Base-by-base conservation (phyloP, 2,888 invertebrate species). In the Idaea aversata region DNA sequence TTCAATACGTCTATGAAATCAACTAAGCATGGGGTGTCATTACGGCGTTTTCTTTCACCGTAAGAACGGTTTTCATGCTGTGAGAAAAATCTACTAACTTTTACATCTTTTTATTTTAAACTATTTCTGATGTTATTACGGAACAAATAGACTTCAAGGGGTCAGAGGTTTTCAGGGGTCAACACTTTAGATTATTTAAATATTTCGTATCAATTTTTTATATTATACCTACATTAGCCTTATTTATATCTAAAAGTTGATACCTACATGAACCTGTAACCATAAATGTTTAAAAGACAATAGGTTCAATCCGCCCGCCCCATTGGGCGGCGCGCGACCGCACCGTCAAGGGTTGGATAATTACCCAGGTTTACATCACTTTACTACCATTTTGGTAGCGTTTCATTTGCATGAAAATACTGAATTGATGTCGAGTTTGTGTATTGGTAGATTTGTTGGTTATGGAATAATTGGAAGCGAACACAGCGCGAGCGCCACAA, bases 331-430 rank as follows among this genome's bases (percentile, higher is more conserved):
- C 68, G 63, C 66, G 67, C 59, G 65, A 63, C 59, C 64, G 61
- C 66, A 61, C 35, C 34, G 34, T 59, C 70, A 80, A 83, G 79
- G 82, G 82, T 77, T 76, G 73, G 73, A 73, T 82, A 84, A 85
- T 85, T 85, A 85, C 80, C 76, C 80, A 79, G 80, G 79, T 80
- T 84, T 80, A 81, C 80, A 79, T 76, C 77, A 69, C 72, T 82
- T 77, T 74, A 72, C 77, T 71, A 16, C 38, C 61, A 61, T 61
- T 61, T 36, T 38, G 36, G 25, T 15, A 7, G 34, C 4, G 59
- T 25, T 34, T 10, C 7, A 59, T 59, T 59, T 59, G 59, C 59
- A 59, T 59, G 25, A 59, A 59, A 59, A 59, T 59, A 34, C 59
- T 59, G 10, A 47, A 47, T 47, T 34, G 36, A 57, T n/a, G 38